phyloP scores from a whole-genome alignment of 1,140 invertebrate genomes.

The Penaeus vannamei region DNA sequence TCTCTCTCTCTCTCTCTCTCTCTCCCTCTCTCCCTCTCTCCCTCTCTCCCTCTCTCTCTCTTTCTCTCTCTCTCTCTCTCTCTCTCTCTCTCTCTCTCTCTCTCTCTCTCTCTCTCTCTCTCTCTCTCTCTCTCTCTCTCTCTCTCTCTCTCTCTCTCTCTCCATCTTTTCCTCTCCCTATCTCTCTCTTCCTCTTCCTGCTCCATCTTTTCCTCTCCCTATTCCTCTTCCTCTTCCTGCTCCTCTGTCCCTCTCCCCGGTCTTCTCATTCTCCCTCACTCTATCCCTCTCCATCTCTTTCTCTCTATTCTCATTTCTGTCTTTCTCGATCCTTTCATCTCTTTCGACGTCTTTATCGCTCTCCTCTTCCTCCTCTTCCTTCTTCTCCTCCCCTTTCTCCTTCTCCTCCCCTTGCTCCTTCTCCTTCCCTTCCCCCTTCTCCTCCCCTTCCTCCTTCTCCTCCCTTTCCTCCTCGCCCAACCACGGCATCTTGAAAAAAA shows the following conservation, averaged over 20 bases:
- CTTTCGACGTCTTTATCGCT: no score
- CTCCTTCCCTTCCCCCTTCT: no score
- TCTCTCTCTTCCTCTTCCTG: neutral
- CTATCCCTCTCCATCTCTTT: neutral
- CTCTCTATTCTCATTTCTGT: neutral
- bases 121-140: neutral
- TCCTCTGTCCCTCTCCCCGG: neutral
- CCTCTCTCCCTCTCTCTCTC: neutral
- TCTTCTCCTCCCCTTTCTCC: neutral
- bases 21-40: neutral
- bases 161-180: neutral
- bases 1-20: neutral
- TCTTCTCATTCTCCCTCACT: neutral
- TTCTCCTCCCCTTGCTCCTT: neutral
- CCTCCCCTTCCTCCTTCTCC: no score
- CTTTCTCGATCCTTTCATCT: neutral
- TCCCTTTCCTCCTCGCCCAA: neutral
- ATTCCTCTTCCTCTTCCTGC: neutral
- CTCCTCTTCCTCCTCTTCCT: neutral
- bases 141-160: conserved; percentile 1
- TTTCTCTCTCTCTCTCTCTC: neutral
- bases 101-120: neutral
- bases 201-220: neutral
- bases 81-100: no score
- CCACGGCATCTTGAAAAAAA: no score